A percentile compares a stretch with the other conserved stretches of the same genome.
phyloP scores from a whole-genome alignment of 1,140 invertebrate genomes.

The Magallana ariakensis region DNA sequence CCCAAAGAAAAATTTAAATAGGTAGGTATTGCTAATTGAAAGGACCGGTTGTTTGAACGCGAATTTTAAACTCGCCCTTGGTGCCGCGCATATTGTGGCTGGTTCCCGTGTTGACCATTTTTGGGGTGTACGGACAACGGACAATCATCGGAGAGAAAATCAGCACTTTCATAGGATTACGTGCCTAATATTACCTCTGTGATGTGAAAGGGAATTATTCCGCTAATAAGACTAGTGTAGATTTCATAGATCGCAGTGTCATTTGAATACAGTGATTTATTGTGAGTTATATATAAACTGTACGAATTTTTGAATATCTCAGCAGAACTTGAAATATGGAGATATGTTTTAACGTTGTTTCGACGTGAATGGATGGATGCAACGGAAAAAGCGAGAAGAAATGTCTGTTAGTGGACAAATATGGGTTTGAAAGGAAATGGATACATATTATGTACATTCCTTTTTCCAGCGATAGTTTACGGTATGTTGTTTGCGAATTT shows the following conservation, averaged over 20 bases:
- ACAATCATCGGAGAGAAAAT: not conserved
- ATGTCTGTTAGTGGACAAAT: conserved; percentile 31
- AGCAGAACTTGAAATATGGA: not conserved
- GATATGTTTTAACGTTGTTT: not conserved
- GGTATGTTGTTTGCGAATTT: not conserved
- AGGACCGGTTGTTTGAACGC: not conserved
- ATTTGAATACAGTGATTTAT: too few species aligned
- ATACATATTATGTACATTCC: not conserved
- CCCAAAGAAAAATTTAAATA: not conserved
- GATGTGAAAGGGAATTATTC: conserved; percentile 1
- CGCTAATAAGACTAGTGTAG: not conserved
- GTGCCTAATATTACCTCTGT: too few species aligned
- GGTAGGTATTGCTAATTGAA: conserved; percentile 32
- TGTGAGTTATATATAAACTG: too few species aligned
- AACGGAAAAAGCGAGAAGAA: not conserved
- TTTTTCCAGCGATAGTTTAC: not conserved
- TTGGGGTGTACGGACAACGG: not conserved
- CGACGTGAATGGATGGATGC: conserved; percentile 5
- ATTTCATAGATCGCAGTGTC: too few species aligned
- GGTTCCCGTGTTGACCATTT: conserved; percentile 1
- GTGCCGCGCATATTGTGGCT: not conserved
- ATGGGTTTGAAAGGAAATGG: conserved; percentile 23
- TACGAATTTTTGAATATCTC: too few species aligned
- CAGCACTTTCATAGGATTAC: too few species aligned
- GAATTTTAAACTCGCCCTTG: not conserved